phyloP scores from a whole-genome alignment of 1,140 invertebrate genomes.

The Mercenaria mercenaria region DNA sequence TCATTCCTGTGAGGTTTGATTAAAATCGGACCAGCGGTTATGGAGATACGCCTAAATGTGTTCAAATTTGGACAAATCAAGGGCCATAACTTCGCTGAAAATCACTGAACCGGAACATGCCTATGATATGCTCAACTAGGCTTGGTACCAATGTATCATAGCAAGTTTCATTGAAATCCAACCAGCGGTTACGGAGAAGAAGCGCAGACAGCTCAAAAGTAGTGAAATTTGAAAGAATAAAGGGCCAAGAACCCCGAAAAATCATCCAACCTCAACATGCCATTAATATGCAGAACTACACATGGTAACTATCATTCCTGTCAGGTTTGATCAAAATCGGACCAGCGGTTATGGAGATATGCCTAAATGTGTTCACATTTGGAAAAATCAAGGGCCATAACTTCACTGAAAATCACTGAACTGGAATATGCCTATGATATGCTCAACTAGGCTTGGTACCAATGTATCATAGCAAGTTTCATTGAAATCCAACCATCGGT shows the following conservation, averaged over 20 bases:
- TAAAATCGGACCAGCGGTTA: slow-evolving; percentile 37
- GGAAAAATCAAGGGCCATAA: slow-evolving; percentile 30
- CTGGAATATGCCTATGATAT: slow-evolving; percentile 25
- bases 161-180: no score
- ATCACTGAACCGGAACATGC: no score
- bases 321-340: slow-evolving; percentile 30
- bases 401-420: no score
- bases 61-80: background rate
- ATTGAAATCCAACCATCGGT: slow-evolving; percentile 34
- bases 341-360: slow-evolving; percentile 43
- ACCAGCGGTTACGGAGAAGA: slow-evolving; percentile 41
- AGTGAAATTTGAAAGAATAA: background rate
- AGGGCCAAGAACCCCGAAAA: background rate
- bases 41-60: slow-evolving; percentile 31
- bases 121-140: no score
- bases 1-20: slow-evolving; percentile 2
- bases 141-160: no score
- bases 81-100: no score
- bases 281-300: slow-evolving; percentile 23
- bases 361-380: background rate
- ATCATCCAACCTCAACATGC: slow-evolving; percentile 27
- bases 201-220: slow-evolving; percentile 1
- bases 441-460: slow-evolving; percentile 42
- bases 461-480: slow-evolving; percentile 45
- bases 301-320: slow-evolving; percentile 19